These are phyloP conservation scores for Sternarchorhynchus goeldii DNA, from an alignment of 2,797 vertebrate genomes.

Conservation along the genomic window DNA sequence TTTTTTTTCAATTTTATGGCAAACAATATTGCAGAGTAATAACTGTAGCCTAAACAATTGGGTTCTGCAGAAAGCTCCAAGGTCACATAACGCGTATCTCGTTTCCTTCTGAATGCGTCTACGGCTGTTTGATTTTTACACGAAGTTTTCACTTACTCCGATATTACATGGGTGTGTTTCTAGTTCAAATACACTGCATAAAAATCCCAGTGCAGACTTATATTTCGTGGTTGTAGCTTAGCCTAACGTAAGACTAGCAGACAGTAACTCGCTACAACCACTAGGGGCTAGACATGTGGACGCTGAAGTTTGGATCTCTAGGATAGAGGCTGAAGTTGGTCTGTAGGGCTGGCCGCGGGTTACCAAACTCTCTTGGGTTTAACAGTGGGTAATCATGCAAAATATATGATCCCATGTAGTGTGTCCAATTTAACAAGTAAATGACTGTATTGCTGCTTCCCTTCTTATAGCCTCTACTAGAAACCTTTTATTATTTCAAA, in stretches of 20 bases:
- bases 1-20: neutral
- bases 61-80: conserved; percentile 53
- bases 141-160: conserved; percentile 48
- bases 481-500: too few species aligned
- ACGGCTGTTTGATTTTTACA: conserved; percentile 53
- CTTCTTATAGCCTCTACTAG: neutral
- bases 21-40: neutral
- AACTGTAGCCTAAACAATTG: conserved; percentile 19
- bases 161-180: conserved; percentile 28
- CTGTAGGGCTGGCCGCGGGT: conserved; percentile 14
- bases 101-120: conserved; percentile 28
- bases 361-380: neutral
- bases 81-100: conserved; percentile 57
- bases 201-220: conserved; percentile 39
- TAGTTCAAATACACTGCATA: conserved; percentile 5
- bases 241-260: conserved; percentile 18
- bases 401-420: neutral
- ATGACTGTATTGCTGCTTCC: neutral
- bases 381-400: conserved; percentile 6
- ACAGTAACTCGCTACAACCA: conserved; percentile 38
- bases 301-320: conserved; percentile 37
- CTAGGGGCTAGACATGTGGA: conserved; percentile 59
- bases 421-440: neutral
- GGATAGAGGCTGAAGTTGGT: conserved; percentile 35
- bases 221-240: conserved; percentile 44